phyloP scores from a whole-genome alignment of 2,113 vertebrate genomes.

The Zosterops borbonicus region DNA sequence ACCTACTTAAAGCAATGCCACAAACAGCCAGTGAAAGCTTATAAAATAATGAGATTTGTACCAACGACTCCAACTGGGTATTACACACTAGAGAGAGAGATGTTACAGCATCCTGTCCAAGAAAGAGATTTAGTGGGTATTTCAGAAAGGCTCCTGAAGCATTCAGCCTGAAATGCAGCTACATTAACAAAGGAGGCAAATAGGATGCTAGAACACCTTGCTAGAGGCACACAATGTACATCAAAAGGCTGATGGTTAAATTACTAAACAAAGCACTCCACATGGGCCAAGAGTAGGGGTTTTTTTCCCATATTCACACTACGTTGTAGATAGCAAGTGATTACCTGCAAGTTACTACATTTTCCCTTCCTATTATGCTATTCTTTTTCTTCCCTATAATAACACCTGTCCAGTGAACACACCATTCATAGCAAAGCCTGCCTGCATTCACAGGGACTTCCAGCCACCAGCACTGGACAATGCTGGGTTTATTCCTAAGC shows the following conservation, averaged over 20 bases:
- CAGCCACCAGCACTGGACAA: background rate
- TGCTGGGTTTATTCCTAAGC: background rate
- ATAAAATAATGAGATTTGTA: conserved; percentile 43
- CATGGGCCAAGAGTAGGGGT: background rate
- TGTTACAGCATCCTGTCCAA: background rate
- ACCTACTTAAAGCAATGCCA: conserved; percentile 11
- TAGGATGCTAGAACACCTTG: background rate
- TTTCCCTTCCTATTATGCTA: background rate
- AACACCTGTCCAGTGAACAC: background rate
- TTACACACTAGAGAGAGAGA: conserved; percentile 46
- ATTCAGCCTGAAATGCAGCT: conserved; percentile 10
- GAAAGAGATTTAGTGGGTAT: conserved; percentile 25
- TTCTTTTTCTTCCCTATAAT: background rate
- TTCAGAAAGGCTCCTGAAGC: conserved; percentile 46
- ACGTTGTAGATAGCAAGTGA: conserved; percentile 20
- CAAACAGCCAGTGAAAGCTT: background rate
- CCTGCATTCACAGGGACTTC: background rate
- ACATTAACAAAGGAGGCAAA: conserved; percentile 40
- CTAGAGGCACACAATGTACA: background rate
- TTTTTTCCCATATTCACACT: background rate
- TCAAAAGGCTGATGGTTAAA: conserved; percentile 32
- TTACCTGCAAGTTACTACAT: conserved; percentile 17
- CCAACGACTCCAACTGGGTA: background rate
- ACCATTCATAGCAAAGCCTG: background rate
- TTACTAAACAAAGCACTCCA: conserved; percentile 36